These are phyloP conservation scores for Lepus timidus DNA, from an alignment of 2,113 vertebrate species.

Conservation along the genomic window DNA sequence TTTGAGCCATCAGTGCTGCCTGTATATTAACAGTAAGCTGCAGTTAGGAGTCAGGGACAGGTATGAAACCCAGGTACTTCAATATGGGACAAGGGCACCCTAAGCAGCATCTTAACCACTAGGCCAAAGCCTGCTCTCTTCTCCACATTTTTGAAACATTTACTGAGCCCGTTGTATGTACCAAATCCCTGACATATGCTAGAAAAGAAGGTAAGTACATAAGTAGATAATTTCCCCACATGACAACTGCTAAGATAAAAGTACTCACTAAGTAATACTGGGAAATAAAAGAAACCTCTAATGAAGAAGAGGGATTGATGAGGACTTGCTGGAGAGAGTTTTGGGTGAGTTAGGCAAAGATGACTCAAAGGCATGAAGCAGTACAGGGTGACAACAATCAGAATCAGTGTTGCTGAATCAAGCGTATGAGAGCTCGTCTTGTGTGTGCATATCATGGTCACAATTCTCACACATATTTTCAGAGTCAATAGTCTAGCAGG, in stretches of 20 bases:
- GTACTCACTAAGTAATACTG: background rate
- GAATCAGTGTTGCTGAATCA: background rate
- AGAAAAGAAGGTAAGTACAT: background rate
- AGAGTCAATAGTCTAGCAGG: background rate
- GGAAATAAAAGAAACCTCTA: background rate
- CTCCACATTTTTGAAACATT: background rate
- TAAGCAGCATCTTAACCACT: too few relatives aligned
- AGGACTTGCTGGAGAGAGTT: background rate
- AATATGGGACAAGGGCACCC: too few relatives aligned
- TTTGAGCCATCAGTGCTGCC: too few relatives aligned
- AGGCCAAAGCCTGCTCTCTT: too few relatives aligned
- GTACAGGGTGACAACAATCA: background rate
- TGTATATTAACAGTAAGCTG: too few relatives aligned
- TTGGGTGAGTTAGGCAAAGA: background rate
- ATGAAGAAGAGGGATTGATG: background rate
- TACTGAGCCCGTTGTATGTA: background rate
- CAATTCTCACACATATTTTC: background rate
- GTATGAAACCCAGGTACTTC: too few relatives aligned
- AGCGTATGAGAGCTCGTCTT: background rate
- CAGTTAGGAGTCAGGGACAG: too few relatives aligned
- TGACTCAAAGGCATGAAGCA: background rate
- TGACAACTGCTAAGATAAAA: conserved; percentile 7
- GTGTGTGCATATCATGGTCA: background rate
- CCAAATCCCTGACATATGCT: background rate
- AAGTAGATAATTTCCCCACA: background rate